Base-by-base conservation (phyloP, 2,797 vertebrate genomes). In the Dendrocincla fuliginosa region DNA sequence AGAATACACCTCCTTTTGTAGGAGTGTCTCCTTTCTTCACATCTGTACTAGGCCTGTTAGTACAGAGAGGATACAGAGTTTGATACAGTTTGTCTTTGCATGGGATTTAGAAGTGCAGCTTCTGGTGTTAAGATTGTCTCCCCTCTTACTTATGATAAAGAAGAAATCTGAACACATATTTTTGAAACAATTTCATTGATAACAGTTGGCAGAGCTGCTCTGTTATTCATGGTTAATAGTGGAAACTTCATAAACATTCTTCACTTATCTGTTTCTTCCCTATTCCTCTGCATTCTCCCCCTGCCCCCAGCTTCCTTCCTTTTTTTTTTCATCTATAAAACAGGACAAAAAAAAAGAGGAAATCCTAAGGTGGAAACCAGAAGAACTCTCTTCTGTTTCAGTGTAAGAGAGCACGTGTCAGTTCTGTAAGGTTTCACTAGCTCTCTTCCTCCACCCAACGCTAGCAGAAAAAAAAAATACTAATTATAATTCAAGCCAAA, bases 401-500 rank as follows among this genome's bases (percentile, higher is more conserved):
- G 47, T 70, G 59, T 88, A n/a, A 76, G 33, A 78, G n/a, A 84
- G 32, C 85, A 73, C 0, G 0, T 49, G 25, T 88, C 2, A 0
- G 13, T 69, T 94, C 55, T 63, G 41, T 71, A 6, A 22, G 71
- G 69, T 76, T 87, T 94, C 13, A 35, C 89, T 27, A 39, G 59
- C 87, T 73, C 28, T 86, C 7, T 81, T 86, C 57, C 9, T 90
- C 55, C 11, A 87, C 33, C 10, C 49, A n/a, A 32, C 46, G 42
- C 19, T 84, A 91, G 68, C 82, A 90, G 93, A 8, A 69, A 93
- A 83, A 75, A 95, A 92, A 93, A 20, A 11, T 25, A 65, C 93
- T 97, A 93, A 93, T 96, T 88, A 59, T 92, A 96, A 95, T 86
- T 87, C 42, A 68, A 89, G 46, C 74, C 73, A 82, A 83, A 97